Evolutionary conservation across 92 coral and sea anemone species (phyloP), one percentile per base, ranked within the genome.

Genomic region (Porites cylindrica): DNA sequence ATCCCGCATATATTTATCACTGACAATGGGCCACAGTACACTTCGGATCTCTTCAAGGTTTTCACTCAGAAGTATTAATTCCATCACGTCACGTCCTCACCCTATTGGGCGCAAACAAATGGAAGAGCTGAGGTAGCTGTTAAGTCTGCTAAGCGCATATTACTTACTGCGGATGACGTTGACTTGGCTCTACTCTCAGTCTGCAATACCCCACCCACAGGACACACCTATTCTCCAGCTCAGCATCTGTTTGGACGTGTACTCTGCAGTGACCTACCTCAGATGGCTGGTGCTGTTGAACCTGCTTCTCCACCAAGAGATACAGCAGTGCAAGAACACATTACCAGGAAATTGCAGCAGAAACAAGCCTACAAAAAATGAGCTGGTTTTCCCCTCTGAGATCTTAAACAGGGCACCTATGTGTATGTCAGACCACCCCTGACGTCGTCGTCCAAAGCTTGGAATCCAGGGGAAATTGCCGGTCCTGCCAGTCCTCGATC

Each of bases 351-450:
- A 23, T 23, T 23, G 24, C 24, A 23, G 24, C 24, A 23, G 24
- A 23, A 29, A 29, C 32, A 2, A 29, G 32, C 32, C 32, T 29
- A 29, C 32, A 2, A 29, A 2, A 29, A 2, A 29, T 2, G 32
- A 3, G 32, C 32, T 29, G 32, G 32, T 29, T 29, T 29, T 29
- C 88, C 84, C 66, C 91, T 87, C 13, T 81, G 85, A 26, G 81
- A 76, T 72, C 74, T 87, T 73, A 70, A 72, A n/a, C 83, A 47
- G 17, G 56, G 75, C 70, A 86, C 76, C 59, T 84, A 66, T 65
- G 90, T 85, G n/a, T 89, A 75, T 81, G 93, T 91, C 64, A 91
- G 83, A 68, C 91, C 87, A 63, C 92, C 89, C 17, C 89, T 89
- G 4, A 77, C 94, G 6, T 70, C 91, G 24, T 65, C 80, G 9